phyloP scores from a whole-genome alignment of 2,888 invertebrate genomes.

The Hirtodrosophila histrioides region DNA sequence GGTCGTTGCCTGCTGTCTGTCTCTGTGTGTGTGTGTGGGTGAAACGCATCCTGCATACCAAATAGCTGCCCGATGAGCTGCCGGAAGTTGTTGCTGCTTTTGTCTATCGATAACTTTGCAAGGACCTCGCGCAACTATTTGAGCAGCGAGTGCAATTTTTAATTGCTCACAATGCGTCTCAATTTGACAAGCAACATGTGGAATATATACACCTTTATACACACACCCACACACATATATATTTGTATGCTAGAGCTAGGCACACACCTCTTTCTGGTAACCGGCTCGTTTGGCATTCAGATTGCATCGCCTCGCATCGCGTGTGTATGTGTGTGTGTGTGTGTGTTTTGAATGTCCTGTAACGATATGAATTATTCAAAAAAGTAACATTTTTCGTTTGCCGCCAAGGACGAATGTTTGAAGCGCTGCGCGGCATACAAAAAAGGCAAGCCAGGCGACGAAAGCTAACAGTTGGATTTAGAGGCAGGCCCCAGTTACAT shows the following conservation, averaged over 20 bases:
- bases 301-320: slow-evolving; percentile 81
- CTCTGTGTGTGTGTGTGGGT: slow-evolving; percentile 21
- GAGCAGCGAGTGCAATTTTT: slow-evolving; percentile 59
- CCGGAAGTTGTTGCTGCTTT: slow-evolving; percentile 54
- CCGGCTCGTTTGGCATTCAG: slow-evolving; percentile 80
- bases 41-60: slow-evolving; percentile 73
- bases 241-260: slow-evolving; percentile 20
- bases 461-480: slow-evolving; percentile 62
- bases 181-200: slow-evolving; percentile 78
- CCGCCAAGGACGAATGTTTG: slow-evolving; percentile 83
- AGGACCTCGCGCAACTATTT: slow-evolving; percentile 61
- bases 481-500: slow-evolving; percentile 51
- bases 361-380: slow-evolving; percentile 84
- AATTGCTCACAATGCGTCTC: slow-evolving; percentile 68
- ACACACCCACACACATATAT: not conserved
- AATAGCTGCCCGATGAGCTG: slow-evolving; percentile 53
- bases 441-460: slow-evolving; percentile 66
- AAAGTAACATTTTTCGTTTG: slow-evolving; percentile 75
- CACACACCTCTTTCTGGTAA: slow-evolving; percentile 40
- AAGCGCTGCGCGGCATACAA: slow-evolving; percentile 81
- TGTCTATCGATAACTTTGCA: slow-evolving; percentile 60
- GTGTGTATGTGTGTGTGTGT: slow-evolving; percentile 65
- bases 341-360: slow-evolving; percentile 84
- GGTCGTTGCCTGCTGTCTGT: slow-evolving; percentile 69
- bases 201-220: slow-evolving; percentile 15